phyloP scores from a whole-genome alignment of 2,797 vertebrate genomes.

The Anguilla marmorata region DNA sequence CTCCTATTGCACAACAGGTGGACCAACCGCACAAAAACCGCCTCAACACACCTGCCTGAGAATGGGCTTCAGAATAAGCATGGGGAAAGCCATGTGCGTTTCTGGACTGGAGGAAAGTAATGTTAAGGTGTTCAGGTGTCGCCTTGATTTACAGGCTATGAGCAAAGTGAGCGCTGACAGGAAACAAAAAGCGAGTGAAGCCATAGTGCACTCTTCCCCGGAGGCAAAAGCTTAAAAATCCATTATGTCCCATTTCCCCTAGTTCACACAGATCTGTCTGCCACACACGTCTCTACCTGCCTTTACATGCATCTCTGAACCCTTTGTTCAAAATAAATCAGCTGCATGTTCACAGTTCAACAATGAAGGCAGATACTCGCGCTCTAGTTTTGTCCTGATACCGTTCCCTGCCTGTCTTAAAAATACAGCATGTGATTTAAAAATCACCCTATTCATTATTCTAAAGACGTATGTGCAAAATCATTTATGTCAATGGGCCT shows the following conservation, averaged over 20 bases:
- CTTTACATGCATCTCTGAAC: not conserved
- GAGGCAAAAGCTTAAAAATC: conserved; percentile 14
- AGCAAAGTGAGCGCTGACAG: not conserved
- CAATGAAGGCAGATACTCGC: not conserved
- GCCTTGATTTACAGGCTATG: not conserved
- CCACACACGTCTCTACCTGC: not conserved
- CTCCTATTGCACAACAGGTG: not conserved
- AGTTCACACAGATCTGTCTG: not conserved
- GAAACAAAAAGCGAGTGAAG: not conserved
- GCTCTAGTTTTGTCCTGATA: not conserved
- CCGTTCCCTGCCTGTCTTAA: not conserved
- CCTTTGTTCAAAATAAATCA: not conserved
- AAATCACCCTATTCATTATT: not conserved
- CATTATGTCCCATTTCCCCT: not conserved
- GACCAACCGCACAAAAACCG: not conserved
- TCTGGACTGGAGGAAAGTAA: not conserved
- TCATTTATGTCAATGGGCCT: not conserved
- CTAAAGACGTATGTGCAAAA: not conserved
- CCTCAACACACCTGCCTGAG: not conserved
- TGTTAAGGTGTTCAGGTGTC: not conserved
- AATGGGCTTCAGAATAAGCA: not conserved
- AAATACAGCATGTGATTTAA: not conserved
- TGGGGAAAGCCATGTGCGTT: not conserved
- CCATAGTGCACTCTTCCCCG: not conserved
- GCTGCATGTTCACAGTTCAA: not conserved